Base-by-base conservation (phyloP, 2,888 invertebrate species). In the Stenoptilia bipunctidactyla region DNA sequence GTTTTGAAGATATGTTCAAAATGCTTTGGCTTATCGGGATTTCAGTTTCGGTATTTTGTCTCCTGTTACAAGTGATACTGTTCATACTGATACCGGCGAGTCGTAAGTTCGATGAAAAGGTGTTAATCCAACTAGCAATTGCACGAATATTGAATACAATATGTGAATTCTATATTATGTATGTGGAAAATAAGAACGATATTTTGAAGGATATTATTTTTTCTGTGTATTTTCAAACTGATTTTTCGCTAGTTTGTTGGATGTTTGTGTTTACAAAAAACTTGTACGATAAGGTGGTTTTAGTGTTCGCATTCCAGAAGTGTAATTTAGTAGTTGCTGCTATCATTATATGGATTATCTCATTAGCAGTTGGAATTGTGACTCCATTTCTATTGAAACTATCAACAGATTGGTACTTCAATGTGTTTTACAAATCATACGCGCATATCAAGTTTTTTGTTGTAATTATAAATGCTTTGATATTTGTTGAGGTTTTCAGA, bases 251-350 rank as follows among this genome's bases (percentile, higher is more conserved):
- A 0, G 45, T 74, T 1, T 53, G 56, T 10, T 67, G 72, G 59
- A 77, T 73, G 72, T 69, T 69, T 30, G 42, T 73, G 1, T 76
- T 70, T 42, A 66, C 71, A 0, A 72, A 67, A 44, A 67, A 72
- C 39, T 45, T 79, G 5, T 75, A 73, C 45, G 61, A 71, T 12
- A 74, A 74, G 52, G 56, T 74, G 4, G 61, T 75, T 1, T 34
- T 61, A 1, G 75, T 71, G 34, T 70, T 69, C 20, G 43, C 47
- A 1, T 36, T 53, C 2, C 48, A 51, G n/a, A 56, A 56, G 30
- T 44, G 43, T 9, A 61, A 53, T 27, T 50, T 73, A 2, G 8
- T 48, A 0, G 1, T 54, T 0, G 38, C 59, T 0, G 60, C 61
- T 0, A 13, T 55, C 1, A 13, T 55, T 0, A 52, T 68, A 20